Evolutionary conservation across 2,797 vertebrate species (phyloP).

Genomic region (Leptatherina wallacei): DNA sequence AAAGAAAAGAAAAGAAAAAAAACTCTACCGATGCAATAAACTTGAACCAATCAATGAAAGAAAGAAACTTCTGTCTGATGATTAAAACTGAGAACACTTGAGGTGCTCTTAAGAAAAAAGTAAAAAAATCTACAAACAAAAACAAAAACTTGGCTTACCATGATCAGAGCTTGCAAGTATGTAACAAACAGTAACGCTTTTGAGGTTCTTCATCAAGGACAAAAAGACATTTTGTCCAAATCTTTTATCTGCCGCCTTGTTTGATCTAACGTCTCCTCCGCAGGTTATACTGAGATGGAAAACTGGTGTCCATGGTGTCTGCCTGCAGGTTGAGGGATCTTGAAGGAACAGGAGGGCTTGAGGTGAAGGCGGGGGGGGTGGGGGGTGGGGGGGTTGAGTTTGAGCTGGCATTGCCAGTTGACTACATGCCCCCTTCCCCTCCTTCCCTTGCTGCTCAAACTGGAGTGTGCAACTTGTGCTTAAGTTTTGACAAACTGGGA

Average conservation of each 20-base stretch:
- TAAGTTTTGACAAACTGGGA: conserved; percentile 36
- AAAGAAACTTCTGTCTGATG: neutral
- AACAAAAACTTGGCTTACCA: conserved; percentile 49
- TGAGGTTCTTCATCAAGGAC: conserved; percentile 51
- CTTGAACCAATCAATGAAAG: neutral
- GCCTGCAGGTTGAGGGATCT: conserved; percentile 32
- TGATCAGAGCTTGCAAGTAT: conserved; percentile 21
- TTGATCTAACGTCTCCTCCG: conserved; percentile 8
- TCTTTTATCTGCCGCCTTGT: conserved; percentile 2
- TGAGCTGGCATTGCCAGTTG: conserved; percentile 24
- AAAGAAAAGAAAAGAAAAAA: neutral
- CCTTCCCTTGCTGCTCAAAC: neutral
- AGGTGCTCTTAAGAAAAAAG: neutral
- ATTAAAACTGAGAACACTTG: neutral
- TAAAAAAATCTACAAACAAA: neutral
- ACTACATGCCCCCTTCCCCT: conserved; percentile 28
- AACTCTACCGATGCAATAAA: conserved; percentile 4
- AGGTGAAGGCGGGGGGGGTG: conserved; percentile 12
- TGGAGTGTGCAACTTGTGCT: conserved; percentile 11
- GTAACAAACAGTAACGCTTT: conserved; percentile 53
- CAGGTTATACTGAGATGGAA: conserved; percentile 7
- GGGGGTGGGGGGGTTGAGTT: conserved; percentile 9
- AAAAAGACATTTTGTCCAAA: conserved; percentile 1
- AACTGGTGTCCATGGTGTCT: conserved; percentile 24
- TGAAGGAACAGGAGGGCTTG: conserved; percentile 37